phyloP scores from a whole-genome alignment of 64 coral and sea anemone species.

The Actinia equina region DNA sequence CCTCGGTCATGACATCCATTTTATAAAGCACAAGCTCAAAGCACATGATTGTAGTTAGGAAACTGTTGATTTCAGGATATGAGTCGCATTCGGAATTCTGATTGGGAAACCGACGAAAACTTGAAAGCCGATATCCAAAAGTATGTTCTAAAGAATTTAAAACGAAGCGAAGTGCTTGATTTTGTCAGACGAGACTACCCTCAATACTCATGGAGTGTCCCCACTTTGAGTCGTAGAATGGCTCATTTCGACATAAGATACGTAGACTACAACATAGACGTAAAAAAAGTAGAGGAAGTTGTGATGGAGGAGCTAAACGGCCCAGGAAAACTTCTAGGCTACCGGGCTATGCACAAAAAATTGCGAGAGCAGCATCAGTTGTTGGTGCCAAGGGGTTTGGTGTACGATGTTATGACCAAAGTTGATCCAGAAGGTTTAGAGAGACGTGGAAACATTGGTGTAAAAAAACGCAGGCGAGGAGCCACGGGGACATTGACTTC shows the following conservation, averaged over 20 bases:
- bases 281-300: background rate
- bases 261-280: constrained; percentile 21
- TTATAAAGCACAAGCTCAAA: too few relatives aligned
- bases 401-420: constrained; percentile 35
- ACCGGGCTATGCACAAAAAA: constrained; percentile 37
- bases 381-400: constrained; percentile 17
- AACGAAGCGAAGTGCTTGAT: background rate
- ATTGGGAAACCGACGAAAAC: constrained; percentile 42
- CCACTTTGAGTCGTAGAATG: constrained; percentile 14
- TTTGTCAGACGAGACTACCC: constrained; percentile 21
- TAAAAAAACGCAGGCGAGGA: too few relatives aligned
- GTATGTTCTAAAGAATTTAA: too few relatives aligned
- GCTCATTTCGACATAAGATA: constrained; percentile 23
- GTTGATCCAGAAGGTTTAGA: constrained; percentile 26
- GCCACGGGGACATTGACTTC: too few relatives aligned
- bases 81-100: constrained; percentile 25
- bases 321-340: too few relatives aligned
- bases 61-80: too few relatives aligned
- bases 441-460: too few relatives aligned
- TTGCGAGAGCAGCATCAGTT: constrained; percentile 25
- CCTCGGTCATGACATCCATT: too few relatives aligned
- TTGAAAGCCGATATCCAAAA: constrained; percentile 37
- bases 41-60: too few relatives aligned
- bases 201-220: constrained; percentile 31
- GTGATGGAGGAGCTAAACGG: background rate